A percentile compares a stretch with the other conserved stretches of the same genome.
These are phyloP conservation scores for Dysidea cf. avara DNA, from an alignment of 37 sponge, comb jelly and placozoan species.

Conservation along the genomic window DNA sequence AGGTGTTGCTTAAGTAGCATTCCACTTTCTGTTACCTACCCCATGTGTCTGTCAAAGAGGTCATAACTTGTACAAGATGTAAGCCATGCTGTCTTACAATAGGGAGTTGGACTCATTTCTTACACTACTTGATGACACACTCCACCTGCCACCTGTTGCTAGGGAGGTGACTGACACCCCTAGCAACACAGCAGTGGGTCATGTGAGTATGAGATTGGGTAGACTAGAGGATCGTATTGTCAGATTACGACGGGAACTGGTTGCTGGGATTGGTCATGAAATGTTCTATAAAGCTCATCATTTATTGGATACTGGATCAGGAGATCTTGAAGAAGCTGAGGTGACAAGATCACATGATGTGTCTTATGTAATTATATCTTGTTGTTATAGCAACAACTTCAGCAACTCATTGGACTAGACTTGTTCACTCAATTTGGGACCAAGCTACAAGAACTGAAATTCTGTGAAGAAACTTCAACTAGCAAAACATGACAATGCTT, in stretches of 20 bases:
- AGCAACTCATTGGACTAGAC: background rate
- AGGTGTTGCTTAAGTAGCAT: no score
- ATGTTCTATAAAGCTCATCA: no score
- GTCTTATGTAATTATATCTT: background rate
- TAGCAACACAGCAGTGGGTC: background rate
- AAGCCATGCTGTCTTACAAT: no score
- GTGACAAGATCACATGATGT: background rate
- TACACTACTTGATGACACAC: slow-evolving; percentile 40
- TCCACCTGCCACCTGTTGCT: slow-evolving; percentile 49
- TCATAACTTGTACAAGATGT: no score
- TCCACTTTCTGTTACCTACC: no score
- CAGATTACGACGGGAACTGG: no score
- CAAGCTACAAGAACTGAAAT: slow-evolving; percentile 22
- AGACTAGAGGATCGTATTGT: no score
- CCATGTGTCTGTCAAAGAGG: no score
- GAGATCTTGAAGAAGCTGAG: slow-evolving; percentile 28
- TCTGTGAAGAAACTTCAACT: slow-evolving; percentile 19
- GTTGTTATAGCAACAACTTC: slow-evolving; percentile 11
- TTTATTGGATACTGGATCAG: background rate
- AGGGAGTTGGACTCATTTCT: slow-evolving; percentile 37
- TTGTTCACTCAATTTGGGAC: slow-evolving; percentile 9
- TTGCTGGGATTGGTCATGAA: no score
- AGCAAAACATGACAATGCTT: no score
- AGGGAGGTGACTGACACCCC: background rate
- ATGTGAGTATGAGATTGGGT: background rate